Conservation (phyloP, 2,797 vertebrate genomes). For the Champsocephalus esox region DNA sequence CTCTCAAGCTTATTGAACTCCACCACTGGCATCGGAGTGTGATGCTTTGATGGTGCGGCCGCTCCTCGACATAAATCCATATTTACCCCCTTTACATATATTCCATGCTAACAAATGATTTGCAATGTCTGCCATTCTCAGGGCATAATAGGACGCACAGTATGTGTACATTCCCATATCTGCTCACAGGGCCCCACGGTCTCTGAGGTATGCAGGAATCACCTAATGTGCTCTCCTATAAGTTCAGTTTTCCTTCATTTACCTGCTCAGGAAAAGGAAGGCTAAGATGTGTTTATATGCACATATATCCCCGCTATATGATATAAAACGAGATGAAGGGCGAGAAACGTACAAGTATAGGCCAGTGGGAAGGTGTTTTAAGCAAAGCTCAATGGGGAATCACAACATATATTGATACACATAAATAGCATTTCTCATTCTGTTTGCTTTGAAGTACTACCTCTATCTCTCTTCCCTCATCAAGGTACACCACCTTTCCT, state of each 20-base stretch:
- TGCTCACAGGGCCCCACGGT: conserved; percentile 7
- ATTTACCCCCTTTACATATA: conserved; percentile 79
- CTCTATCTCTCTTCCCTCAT: conserved; percentile 53
- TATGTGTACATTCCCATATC: conserved; percentile 35
- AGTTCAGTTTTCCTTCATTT: conserved; percentile 41
- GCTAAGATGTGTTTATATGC: conserved; percentile 38
- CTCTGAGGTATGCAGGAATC: conserved; percentile 27
- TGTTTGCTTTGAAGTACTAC: conserved; percentile 65
- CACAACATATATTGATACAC: conserved; percentile 55
- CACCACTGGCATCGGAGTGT: conserved; percentile 80
- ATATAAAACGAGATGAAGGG: conserved; percentile 20
- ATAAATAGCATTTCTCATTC: conserved; percentile 55
- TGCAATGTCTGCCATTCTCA: conserved; percentile 67
- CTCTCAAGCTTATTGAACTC: conserved; percentile 85
- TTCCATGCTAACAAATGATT: conserved; percentile 79
- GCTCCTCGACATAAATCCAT: conserved; percentile 82
- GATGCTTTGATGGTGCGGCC: conserved; percentile 81
- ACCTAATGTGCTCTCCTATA: conserved; percentile 41
- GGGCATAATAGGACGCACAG: conserved; percentile 43
- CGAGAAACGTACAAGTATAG: conserved; percentile 26
- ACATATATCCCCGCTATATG: not conserved
- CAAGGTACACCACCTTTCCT: conserved; percentile 46
- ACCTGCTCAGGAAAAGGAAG: conserved; percentile 29
- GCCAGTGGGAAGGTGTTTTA: conserved; percentile 49
- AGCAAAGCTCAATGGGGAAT: conserved; percentile 53